These are phyloP conservation scores for Drosophila kuntzei DNA, from an alignment of 2,888 invertebrate species.

Conservation along the genomic window DNA sequence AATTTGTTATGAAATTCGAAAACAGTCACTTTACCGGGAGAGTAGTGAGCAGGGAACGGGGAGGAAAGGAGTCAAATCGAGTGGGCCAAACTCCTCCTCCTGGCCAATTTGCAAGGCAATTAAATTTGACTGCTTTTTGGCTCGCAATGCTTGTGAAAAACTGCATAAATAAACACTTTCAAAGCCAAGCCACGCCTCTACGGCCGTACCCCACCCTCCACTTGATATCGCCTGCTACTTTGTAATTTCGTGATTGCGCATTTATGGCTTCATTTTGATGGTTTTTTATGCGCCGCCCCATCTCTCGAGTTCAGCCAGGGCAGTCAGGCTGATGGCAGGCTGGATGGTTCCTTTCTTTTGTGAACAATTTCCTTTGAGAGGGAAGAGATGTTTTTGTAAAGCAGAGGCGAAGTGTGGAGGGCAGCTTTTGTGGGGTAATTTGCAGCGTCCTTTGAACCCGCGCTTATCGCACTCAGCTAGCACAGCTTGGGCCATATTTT, in stretches of 20 bases:
- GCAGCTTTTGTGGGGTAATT: conserved; percentile 68
- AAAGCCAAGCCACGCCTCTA: conserved; percentile 37
- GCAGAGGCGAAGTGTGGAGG: not conserved
- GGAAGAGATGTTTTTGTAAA: not conserved
- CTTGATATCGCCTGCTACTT: conserved; percentile 47
- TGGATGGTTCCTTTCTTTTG: conserved; percentile 42
- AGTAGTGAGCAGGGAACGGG: not conserved
- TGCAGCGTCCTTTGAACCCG: conserved; percentile 73
- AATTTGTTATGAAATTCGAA: conserved; percentile 72
- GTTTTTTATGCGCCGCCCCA: conserved; percentile 68
- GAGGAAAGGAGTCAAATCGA: not conserved
- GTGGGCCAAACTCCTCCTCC: conserved; percentile 20
- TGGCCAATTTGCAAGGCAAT: conserved; percentile 77
- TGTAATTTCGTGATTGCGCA: conserved; percentile 82
- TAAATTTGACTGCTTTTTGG: conserved; percentile 71
- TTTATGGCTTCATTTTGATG: conserved; percentile 80
- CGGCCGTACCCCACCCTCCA: not conserved
- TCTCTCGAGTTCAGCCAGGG: not conserved
- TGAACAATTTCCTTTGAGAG: conserved; percentile 30
- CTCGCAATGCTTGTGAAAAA: conserved; percentile 65
- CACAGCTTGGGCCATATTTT: conserved; percentile 68
- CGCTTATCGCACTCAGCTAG: conserved; percentile 62
- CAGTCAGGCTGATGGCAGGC: conserved; percentile 1
- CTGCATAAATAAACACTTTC: conserved; percentile 78
- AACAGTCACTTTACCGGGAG: conserved; percentile 14